Conservation (phyloP, 2,888 invertebrate genomes). For the Sphaerophoria taeniata region DNA sequence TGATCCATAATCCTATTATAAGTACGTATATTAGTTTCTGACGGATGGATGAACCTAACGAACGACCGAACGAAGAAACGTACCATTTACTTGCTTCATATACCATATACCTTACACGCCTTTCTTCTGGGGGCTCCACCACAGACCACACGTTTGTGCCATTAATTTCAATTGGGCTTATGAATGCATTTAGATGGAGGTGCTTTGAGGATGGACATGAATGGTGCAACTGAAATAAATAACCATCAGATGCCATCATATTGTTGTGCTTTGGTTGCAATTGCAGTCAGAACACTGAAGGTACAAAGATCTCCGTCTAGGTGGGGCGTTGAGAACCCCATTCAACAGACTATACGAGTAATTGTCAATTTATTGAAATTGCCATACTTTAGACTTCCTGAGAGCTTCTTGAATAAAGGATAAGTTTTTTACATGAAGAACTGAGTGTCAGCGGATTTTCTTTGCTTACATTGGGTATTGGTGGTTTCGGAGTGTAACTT, state of each 20-base stretch:
- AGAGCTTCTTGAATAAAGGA: conserved; percentile 28
- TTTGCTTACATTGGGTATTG: no score
- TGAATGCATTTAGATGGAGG: conserved; percentile 60
- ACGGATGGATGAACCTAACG: background rate
- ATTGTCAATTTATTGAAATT: conserved; percentile 55
- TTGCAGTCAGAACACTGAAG: conserved; percentile 26
- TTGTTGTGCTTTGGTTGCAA: background rate
- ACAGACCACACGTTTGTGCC: conserved; percentile 56
- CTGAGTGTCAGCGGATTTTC: no score
- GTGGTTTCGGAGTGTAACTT: no score
- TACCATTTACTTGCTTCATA: background rate
- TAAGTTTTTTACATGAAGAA: no score
- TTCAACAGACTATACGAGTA: background rate
- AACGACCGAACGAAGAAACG: background rate
- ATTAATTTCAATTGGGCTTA: conserved; percentile 69
- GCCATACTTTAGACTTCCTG: conserved; percentile 17
- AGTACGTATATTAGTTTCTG: conserved; percentile 52
- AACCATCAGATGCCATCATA: conserved; percentile 25
- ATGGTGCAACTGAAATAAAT: conserved; percentile 65
- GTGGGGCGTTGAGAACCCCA: conserved; percentile 38
- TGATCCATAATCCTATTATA: conserved; percentile 71
- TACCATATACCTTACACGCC: background rate
- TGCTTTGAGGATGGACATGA: background rate
- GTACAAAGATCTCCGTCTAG: conserved; percentile 14
- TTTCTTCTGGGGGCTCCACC: conserved; percentile 20